Evolutionary conservation across 2,888 invertebrate genomes (phyloP).

Genomic region (Dolomedes plantarius): DNA sequence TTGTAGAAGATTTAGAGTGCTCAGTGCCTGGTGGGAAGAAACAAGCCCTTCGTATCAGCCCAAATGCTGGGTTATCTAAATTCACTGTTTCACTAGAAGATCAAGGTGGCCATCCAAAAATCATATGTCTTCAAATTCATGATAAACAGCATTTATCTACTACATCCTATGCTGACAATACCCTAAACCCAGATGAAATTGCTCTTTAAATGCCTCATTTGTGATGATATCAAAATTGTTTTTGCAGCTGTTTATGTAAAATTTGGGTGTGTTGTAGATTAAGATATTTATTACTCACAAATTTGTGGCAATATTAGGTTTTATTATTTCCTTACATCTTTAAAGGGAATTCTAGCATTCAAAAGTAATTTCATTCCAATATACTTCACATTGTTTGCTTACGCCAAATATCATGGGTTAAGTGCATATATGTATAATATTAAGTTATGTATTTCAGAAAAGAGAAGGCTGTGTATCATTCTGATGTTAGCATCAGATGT

Average conservation of each 20-base stretch:
- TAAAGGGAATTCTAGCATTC: neutral
- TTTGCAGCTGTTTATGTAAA: slow-evolving; percentile 29
- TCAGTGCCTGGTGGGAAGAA: slow-evolving; percentile 75
- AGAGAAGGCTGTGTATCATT: neutral
- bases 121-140: slow-evolving; percentile 76
- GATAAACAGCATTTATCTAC: slow-evolving; percentile 75
- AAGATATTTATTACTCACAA: slow-evolving; percentile 29
- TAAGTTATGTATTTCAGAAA: neutral
- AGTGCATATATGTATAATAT: slow-evolving; percentile 2
- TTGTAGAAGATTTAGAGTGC: slow-evolving; percentile 75
- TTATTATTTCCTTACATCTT: neutral
- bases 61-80: slow-evolving; percentile 77
- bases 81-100: slow-evolving; percentile 75
- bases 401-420: slow-evolving; percentile 5
- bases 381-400: neutral
- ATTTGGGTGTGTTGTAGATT: slow-evolving; percentile 49
- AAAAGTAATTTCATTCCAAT: neutral
- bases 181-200: slow-evolving; percentile 39
- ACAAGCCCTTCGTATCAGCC: slow-evolving; percentile 76
- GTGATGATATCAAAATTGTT: slow-evolving; percentile 21
- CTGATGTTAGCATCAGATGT: neutral
- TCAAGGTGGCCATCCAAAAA: slow-evolving; percentile 74
- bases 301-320: neutral
- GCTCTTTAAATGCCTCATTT: slow-evolving; percentile 42
- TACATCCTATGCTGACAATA: slow-evolving; percentile 37